Conservation (phyloP, 1,140 invertebrate species). For the Leptopilina boulardi region DNA sequence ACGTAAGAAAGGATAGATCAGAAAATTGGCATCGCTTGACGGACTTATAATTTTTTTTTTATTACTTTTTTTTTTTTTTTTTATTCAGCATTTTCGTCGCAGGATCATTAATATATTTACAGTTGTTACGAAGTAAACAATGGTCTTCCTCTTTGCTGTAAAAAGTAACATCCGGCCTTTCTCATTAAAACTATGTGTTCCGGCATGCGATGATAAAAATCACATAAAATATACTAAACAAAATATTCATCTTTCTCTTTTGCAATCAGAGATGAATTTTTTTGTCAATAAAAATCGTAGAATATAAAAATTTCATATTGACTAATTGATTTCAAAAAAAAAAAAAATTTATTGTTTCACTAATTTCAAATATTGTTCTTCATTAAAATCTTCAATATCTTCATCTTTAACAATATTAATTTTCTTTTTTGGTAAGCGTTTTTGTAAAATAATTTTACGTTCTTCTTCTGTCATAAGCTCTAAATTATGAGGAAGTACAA, state of each 20-base stretch:
- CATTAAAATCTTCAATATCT: slow-evolving; percentile 86
- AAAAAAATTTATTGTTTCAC: slow-evolving; percentile 79
- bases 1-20: neutral
- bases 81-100: slow-evolving; percentile 3
- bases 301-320: neutral
- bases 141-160: neutral
- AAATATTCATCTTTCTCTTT: neutral
- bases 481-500: slow-evolving; percentile 89
- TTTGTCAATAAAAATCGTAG: neutral
- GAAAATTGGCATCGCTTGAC: neutral
- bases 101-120: slow-evolving; percentile 12
- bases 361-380: slow-evolving; percentile 85
- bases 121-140: slow-evolving; percentile 20
- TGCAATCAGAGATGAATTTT: neutral
- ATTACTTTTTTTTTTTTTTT: neutral
- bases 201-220: slow-evolving; percentile 1
- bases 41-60: no score
- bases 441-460: slow-evolving; percentile 79
- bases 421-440: slow-evolving; percentile 85
- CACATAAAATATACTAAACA: neutral
- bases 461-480: slow-evolving; percentile 82
- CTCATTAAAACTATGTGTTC: slow-evolving; percentile 27
- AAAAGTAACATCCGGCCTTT: slow-evolving; percentile 30
- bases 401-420: slow-evolving; percentile 82
- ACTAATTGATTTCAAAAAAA: no score